phyloP scores from a whole-genome alignment of 2,888 invertebrate species.

The Linyphia triangularis region DNA sequence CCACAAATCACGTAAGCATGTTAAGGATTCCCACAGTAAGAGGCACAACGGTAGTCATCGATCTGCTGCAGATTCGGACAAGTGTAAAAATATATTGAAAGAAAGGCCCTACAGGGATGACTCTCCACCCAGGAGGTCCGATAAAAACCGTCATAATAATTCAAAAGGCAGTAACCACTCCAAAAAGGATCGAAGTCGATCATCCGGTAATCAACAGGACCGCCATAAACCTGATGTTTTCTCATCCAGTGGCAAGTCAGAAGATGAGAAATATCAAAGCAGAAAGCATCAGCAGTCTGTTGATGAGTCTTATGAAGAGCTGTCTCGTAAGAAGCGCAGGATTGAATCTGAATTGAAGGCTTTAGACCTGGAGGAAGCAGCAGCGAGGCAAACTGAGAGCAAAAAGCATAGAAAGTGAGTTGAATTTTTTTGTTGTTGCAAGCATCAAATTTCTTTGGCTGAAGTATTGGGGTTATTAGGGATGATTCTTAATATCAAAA shows the following conservation, averaged over 20 bases:
- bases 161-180: neutral
- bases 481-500: too few species aligned
- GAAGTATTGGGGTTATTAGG: too few species aligned
- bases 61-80: neutral
- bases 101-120: slow-evolving; percentile 17
- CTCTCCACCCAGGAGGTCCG: neutral
- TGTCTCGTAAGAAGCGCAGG: slow-evolving; percentile 53
- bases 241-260: neutral
- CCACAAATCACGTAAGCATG: neutral
- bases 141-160: neutral
- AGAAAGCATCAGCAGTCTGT: neutral
- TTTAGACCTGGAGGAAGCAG: slow-evolving; percentile 59
- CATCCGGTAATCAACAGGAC: neutral
- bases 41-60: neutral
- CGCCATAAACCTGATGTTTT: neutral
- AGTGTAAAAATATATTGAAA: slow-evolving; percentile 38
- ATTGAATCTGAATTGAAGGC: slow-evolving; percentile 58
- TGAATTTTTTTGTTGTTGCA: too few species aligned
- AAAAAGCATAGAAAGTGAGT: slow-evolving; percentile 35
- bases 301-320: slow-evolving; percentile 62
- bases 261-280: neutral
- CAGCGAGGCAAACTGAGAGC: slow-evolving; percentile 16
- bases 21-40: neutral
- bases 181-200: neutral
- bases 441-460: too few species aligned